phyloP scores from a whole-genome alignment of 1,140 invertebrate species.

The Drosophila pachea region DNA sequence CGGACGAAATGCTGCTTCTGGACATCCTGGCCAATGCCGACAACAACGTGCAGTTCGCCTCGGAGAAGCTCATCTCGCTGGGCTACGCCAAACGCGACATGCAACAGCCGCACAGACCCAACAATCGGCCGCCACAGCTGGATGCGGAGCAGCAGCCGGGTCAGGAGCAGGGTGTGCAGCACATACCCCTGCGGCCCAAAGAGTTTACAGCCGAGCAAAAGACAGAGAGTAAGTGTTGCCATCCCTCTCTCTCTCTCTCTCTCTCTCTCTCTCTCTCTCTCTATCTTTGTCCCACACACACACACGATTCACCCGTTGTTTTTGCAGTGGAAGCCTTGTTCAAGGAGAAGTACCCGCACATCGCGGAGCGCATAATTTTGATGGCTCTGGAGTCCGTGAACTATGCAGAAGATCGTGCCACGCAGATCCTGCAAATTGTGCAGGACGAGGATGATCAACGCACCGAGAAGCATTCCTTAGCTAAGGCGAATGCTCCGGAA shows the following conservation, averaged over 20 bases:
- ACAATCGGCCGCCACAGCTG: slow-evolving; percentile 70
- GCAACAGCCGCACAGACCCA: slow-evolving; percentile 77
- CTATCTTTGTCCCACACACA: too few relatives aligned
- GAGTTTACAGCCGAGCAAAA: slow-evolving; percentile 87
- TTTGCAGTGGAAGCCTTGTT: slow-evolving; percentile 86
- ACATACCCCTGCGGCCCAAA: slow-evolving; percentile 81
- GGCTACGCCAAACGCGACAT: slow-evolving; percentile 89
- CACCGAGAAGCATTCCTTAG: slow-evolving; percentile 35
- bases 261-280: background rate
- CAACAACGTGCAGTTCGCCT: slow-evolving; percentile 92
- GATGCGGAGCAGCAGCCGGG: slow-evolving; percentile 33
- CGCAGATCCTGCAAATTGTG: slow-evolving; percentile 87
- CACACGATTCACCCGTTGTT: too few relatives aligned
- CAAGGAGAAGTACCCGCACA: slow-evolving; percentile 86
- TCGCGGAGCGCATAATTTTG: slow-evolving; percentile 88
- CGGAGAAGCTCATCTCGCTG: slow-evolving; percentile 87
- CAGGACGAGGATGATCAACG: slow-evolving; percentile 81
- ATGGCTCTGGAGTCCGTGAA: slow-evolving; percentile 93
- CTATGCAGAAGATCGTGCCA: slow-evolving; percentile 89
- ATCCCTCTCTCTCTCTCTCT: background rate
- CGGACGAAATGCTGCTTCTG: slow-evolving; percentile 91
- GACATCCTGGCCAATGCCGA: slow-evolving; percentile 91
- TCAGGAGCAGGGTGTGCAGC: slow-evolving; percentile 33
- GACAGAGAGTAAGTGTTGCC: slow-evolving; percentile 82
- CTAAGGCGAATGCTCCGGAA: slow-evolving; percentile 28